A percentile compares a stretch with the other conserved stretches of the same genome.
Evolutionary conservation across 2,113 vertebrate species (phyloP).

Genomic region (Orientallactaga bullata): DNA sequence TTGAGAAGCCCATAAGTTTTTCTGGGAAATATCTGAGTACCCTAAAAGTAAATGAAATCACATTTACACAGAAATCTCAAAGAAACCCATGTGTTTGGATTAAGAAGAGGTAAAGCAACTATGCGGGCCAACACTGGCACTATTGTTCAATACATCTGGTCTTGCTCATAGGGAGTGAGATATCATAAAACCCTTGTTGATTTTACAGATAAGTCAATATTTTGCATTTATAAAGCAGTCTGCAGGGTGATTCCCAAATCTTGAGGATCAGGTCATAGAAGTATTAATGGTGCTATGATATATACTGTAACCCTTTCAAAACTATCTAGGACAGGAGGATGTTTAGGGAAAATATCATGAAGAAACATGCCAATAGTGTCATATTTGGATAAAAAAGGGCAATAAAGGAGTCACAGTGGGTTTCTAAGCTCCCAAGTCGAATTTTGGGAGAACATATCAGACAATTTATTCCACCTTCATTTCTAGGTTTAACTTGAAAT

Average conservation of each 20-base stretch:
- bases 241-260: neutral
- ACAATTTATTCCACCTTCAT: neutral
- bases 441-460: neutral
- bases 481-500: neutral
- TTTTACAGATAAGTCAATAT: neutral
- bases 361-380: neutral
- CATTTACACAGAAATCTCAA: neutral
- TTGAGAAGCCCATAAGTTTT: neutral
- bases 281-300: neutral
- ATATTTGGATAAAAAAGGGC: neutral
- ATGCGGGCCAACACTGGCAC: neutral
- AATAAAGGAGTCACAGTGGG: neutral
- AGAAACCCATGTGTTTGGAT: no score
- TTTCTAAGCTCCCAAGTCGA: neutral
- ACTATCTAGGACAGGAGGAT: neutral
- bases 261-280: neutral
- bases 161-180: neutral
- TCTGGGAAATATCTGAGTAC: neutral
- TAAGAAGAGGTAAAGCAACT: no score
- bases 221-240: neutral
- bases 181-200: neutral
- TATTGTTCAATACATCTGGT: neutral
- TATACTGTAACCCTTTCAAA: neutral
- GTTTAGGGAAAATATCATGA: neutral
- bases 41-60: neutral